Evolutionary conservation across 2,797 vertebrate genomes (phyloP).

Genomic region (Paramormyrops hopkinsi): DNA sequence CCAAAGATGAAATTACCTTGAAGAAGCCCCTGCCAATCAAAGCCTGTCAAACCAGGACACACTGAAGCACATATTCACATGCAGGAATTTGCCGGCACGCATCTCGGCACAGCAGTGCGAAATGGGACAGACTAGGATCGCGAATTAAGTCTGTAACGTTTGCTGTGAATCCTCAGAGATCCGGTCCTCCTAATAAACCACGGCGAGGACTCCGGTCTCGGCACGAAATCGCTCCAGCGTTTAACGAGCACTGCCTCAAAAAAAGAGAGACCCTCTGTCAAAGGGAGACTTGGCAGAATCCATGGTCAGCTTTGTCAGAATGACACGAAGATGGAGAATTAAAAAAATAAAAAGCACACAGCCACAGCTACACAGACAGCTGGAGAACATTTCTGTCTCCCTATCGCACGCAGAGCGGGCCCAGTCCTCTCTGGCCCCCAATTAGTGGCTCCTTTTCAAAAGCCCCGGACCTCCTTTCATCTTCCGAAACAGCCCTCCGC

Average conservation of each 20-base stretch:
- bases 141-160: not conserved
- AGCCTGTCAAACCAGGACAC: not conserved
- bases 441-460: conserved; percentile 76
- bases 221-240: not conserved
- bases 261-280: not conserved
- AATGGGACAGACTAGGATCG: not conserved
- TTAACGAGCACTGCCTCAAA: not conserved
- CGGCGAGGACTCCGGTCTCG: not conserved
- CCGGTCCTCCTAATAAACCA: not conserved
- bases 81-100: not conserved
- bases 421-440: conserved; percentile 65
- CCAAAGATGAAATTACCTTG: not conserved
- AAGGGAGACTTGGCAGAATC: not conserved
- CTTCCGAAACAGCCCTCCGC: conserved; percentile 62
- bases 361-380: conserved; percentile 71
- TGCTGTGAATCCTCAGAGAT: not conserved
- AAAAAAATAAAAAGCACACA: conserved; percentile 29
- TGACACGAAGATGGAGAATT: not conserved
- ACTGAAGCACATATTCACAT: not conserved
- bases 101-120: not conserved
- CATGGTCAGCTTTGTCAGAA: not conserved
- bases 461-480: conserved; percentile 72
- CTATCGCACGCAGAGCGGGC: conserved; percentile 54
- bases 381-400: conserved; percentile 57
- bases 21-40: not conserved